Base-by-base conservation (phyloP, 2,797 vertebrate species). In the Garrulus glandarius region DNA sequence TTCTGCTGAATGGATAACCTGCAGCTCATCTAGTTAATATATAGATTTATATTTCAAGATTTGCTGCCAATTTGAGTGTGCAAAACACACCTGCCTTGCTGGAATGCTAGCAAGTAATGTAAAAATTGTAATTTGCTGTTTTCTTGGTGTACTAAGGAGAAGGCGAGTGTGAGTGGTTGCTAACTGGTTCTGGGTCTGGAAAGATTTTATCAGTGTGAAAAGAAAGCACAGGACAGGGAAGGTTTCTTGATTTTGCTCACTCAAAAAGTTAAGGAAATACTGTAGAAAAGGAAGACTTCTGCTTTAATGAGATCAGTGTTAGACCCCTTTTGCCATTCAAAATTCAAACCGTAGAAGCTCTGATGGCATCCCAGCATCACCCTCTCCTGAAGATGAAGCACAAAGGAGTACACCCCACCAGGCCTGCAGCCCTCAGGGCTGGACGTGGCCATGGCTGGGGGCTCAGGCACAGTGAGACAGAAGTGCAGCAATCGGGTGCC, bases 391-490 rank as follows among this genome's bases (percentile, higher is more conserved):
- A 46, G 24, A 24, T 5, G 41, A 30, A 67, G 69, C 27, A 34
- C 47, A 37, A 44, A 24, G 0, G 1, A 64, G 67, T 29, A 11
- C 49, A 24, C 4, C 18, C 7, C 0, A 1, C 6, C 17, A 47
- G 1, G 2, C 41, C 39, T 92, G 52, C 70, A 57, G 65, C 13
- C 12, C 26, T 23, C 3, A 7, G 57, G 56, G 39, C 56, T 89
- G 39, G 55, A 43, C 1, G 0, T 1, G 7, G 24, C 59, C 3
- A 0, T 9, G 52, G 29, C 30, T 43, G 65, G 37, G n/a, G 24
- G 24, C 61, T 84, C 71, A 41, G 41, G 11, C 11, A 9, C 23
- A 14, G 15, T 15, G 32, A 56, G 29, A 59, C 27, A 87, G 37
- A 56, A 20, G 7, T 24, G 47, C n/a, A 34, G 20, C 18, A 1